Conservation (phyloP, 2,113 vertebrate species). For the Limnothrissa miodon region DNA sequence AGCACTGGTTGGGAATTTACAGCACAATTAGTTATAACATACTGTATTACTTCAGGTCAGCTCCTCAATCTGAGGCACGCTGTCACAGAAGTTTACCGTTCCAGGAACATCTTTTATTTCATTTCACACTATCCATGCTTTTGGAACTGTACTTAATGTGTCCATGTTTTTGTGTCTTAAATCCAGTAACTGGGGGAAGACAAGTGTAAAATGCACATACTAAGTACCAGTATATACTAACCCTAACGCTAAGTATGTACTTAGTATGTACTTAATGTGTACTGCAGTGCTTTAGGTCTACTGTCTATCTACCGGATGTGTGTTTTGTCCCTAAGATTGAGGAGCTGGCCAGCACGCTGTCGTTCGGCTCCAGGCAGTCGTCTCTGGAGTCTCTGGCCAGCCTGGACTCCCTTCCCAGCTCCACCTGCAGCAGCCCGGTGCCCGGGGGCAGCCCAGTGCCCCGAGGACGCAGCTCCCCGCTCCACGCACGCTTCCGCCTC, state of each 20-base stretch:
- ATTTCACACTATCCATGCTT: too few relatives aligned
- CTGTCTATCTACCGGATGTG: neutral
- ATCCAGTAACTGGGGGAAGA: too few relatives aligned
- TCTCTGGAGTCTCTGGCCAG: constrained; percentile 71
- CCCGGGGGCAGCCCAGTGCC: constrained; percentile 64
- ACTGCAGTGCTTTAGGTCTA: too few relatives aligned
- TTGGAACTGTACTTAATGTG: too few relatives aligned
- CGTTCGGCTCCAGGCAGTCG: constrained; percentile 72
- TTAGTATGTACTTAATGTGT: neutral
- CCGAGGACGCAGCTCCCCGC: constrained; percentile 55
- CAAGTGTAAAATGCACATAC: neutral
- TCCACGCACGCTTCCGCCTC: constrained; percentile 75
- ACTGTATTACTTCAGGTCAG: too few relatives aligned
- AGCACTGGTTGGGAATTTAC: too few relatives aligned
- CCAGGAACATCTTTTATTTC: too few relatives aligned
- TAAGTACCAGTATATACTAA: too few relatives aligned
- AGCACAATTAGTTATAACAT: too few relatives aligned
- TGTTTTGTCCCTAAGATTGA: constrained; percentile 74
- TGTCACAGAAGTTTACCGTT: too few relatives aligned
- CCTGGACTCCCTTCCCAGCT: constrained; percentile 52
- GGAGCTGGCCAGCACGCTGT: constrained; percentile 77
- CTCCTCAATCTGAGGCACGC: too few relatives aligned
- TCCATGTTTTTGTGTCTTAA: neutral
- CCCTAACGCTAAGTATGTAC: too few relatives aligned
- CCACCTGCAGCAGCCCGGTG: constrained; percentile 52